Base-by-base conservation (phyloP, 2,113 vertebrate genomes). In the Crotophaga sulcirostris region DNA sequence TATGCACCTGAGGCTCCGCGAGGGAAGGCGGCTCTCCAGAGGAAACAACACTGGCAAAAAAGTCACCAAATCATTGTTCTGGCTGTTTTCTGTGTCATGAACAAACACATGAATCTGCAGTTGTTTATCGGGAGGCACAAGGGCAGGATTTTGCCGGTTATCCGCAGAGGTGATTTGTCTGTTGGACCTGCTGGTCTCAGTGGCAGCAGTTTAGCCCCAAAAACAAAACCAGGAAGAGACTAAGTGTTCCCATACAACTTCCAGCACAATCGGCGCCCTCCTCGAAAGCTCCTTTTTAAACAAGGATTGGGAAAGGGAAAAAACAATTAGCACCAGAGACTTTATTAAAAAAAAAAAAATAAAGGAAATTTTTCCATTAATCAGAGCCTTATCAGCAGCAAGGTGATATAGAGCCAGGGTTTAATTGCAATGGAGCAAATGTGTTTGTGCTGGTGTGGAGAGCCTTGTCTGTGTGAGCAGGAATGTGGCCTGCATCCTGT, bases 401-500 rank as follows among this genome's bases (percentile, higher is more conserved):
- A 94, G 96, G 96, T 97, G 97, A 95, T 94, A 87, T 44, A 97
- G 55, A 98, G 98, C 96, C 97, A 80, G 97, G 77, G 87, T 97
- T 97, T 98, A 98, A 97, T 97, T 96, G 95, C 78, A 93, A 93
- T 94, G 40, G 96, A 96, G 96, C 62, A 38, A 91, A 95, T 95
- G 95, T 94, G 97, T 97, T 96, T 87, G 88, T 97, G 97, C 97
- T 94, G 95, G 92, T 97, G 72, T 87, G 89, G 95, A 70, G 87
- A 89, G 83, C 60, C 93, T 75, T 98, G 98, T 70, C 97, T 98
- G 96, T 98, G 96, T 1, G 10, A 80, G 68, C 96, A 98, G 98
- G 98, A 98, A 98, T 98, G 97, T 93, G 97, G 97, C 98, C 95
- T 97, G 98, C 98, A 97, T 99, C 98, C 98, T 99, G 98, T 99